These are phyloP conservation scores for Pipistrellus nathusii DNA, from an alignment of 2,797 vertebrate species.

Conservation along the genomic window DNA sequence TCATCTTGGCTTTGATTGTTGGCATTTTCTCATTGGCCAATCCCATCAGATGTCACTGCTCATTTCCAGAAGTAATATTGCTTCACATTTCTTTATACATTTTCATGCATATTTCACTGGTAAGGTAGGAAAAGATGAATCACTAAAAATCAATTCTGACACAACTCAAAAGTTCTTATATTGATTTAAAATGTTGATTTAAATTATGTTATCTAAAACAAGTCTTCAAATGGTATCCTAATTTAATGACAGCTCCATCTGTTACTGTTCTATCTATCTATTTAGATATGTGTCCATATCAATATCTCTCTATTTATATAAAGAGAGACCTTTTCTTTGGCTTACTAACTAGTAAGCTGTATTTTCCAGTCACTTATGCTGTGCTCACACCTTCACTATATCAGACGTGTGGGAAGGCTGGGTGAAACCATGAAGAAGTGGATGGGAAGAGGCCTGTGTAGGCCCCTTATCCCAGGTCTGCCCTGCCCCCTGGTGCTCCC, in stretches of 20 bases:
- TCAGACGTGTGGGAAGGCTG: background rate
- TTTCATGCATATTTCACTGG: background rate
- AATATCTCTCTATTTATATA: no score
- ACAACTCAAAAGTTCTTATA: background rate
- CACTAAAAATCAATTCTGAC: background rate
- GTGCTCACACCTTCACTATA: no score
- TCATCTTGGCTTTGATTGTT: background rate
- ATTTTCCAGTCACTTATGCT: accelerated
- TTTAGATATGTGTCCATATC: accelerated
- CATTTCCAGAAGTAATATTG: background rate
- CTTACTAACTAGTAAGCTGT: accelerated
- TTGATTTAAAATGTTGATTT: background rate
- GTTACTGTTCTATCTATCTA: background rate
- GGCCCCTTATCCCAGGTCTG: background rate
- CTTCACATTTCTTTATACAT: background rate
- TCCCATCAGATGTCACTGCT: background rate
- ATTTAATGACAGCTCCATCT: accelerated
- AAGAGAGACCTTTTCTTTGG: background rate
- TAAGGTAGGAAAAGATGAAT: background rate
- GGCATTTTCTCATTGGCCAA: background rate
- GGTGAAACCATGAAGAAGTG: no score
- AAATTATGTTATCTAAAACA: background rate
- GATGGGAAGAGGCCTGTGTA: background rate
- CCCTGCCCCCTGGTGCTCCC: slow-evolving; percentile 41
- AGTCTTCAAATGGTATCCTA: background rate